These are phyloP conservation scores for Chrysotoxum bicinctum DNA, from an alignment of 2,888 invertebrate genomes.

Conservation along the genomic window DNA sequence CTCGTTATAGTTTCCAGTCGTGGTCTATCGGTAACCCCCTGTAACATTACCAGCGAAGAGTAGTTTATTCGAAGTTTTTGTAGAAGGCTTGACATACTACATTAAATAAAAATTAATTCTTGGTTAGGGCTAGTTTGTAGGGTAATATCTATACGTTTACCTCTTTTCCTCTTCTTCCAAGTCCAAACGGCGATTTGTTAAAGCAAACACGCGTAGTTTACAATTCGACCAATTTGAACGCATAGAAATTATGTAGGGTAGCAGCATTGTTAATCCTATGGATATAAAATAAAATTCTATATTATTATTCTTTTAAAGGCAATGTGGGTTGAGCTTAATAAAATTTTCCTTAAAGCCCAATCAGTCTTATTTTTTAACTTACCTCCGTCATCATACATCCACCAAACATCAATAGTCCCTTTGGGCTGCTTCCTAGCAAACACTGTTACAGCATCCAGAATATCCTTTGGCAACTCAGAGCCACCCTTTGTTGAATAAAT, in stretches of 20 bases:
- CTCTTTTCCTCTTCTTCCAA: constrained; percentile 92
- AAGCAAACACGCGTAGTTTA: constrained; percentile 91
- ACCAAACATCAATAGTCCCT: constrained; percentile 96
- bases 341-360: too few relatives aligned
- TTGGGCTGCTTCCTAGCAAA: constrained; percentile 90
- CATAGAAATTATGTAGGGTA: constrained; percentile 92
- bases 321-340: not conserved
- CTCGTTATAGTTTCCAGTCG: constrained; percentile 87
- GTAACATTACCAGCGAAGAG: constrained; percentile 94
- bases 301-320: too few relatives aligned
- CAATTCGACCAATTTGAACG: constrained; percentile 90
- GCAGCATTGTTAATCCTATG: constrained; percentile 87
- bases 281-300: not conserved
- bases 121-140: not conserved
- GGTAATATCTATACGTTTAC: constrained; percentile 81
- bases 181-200: constrained; percentile 90
- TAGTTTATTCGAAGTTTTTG: constrained; percentile 97
- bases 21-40: constrained; percentile 93
- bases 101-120: not conserved
- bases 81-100: constrained; percentile 95
- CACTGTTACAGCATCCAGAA: constrained; percentile 87
- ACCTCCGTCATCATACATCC: constrained; percentile 97
- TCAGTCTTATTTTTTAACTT: constrained; percentile 23
- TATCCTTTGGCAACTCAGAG: constrained; percentile 85
- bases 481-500: constrained; percentile 84